phyloP scores from a whole-genome alignment of 2,113 vertebrate species.

The Clupea harengus region DNA sequence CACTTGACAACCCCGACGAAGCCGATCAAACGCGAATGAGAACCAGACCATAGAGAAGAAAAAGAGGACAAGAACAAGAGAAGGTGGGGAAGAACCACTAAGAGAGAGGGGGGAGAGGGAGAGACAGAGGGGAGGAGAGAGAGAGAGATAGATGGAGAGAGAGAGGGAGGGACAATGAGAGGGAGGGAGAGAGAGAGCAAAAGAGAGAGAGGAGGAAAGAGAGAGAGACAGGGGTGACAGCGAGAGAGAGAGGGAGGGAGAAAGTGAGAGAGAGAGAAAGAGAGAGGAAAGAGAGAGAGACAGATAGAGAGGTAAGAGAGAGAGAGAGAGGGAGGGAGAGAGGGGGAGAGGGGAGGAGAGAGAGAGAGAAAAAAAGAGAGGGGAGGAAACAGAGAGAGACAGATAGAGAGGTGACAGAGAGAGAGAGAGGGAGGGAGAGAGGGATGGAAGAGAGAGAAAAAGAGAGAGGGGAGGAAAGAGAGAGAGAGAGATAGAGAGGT shows the following conservation, averaged over 20 bases:
- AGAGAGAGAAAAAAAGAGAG: neutral
- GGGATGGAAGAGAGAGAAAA: neutral
- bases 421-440: neutral
- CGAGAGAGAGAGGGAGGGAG: too few species aligned
- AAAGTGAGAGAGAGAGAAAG: neutral
- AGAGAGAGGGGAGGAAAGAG: neutral
- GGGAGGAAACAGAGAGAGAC: too few species aligned
- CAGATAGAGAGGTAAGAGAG: neutral
- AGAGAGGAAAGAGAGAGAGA: slow-evolving; percentile 7
- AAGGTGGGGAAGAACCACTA: neutral
- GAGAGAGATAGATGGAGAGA: too few species aligned
- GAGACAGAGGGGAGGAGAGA: too few species aligned
- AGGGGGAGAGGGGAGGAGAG: neutral
- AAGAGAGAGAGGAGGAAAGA: neutral
- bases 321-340: neutral
- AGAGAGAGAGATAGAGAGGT: neutral
- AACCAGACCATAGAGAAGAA: slow-evolving; percentile 41
- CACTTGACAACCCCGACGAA: slow-evolving; percentile 41
- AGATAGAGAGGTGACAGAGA: too few species aligned
- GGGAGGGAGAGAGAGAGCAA: neutral
- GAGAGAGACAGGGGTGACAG: neutral
- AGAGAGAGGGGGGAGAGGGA: neutral
- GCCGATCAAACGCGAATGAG: slow-evolving; percentile 44
- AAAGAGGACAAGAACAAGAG: slow-evolving; percentile 2
- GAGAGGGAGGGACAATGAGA: too few species aligned